A percentile compares a stretch with the other conserved stretches of the same genome.
Conservation (phyloP, 2,113 vertebrate species). For the Haemorhous mexicanus region DNA sequence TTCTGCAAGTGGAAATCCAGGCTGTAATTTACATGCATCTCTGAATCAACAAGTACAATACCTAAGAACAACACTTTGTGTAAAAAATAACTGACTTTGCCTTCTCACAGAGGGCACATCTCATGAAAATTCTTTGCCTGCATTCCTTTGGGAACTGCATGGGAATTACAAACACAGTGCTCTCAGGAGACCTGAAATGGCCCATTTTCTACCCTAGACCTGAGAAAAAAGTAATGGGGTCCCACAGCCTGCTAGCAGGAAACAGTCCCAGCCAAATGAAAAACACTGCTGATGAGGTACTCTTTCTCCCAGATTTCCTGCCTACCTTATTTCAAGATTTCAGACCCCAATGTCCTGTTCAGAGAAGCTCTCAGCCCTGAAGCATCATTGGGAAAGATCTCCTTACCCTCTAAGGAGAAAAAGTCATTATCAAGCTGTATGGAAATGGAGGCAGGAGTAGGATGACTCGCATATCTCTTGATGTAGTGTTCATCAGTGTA, state of each 20-base stretch:
- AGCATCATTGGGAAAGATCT: constrained; percentile 24
- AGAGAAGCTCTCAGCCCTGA: constrained; percentile 20
- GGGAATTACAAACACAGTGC: constrained; percentile 5
- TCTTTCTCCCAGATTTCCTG: not conserved
- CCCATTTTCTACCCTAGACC: not conserved
- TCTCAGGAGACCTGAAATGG: not conserved
- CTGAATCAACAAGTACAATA: not conserved
- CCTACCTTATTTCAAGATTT: not conserved
- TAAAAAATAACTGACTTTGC: constrained; percentile 21
- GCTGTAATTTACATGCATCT: not conserved
- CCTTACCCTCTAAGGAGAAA: not conserved
- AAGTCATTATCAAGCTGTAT: not conserved
- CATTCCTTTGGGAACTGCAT: not conserved
- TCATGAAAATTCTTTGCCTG: not conserved
- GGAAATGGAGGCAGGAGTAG: constrained; percentile 17
- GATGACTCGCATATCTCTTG: not conserved
- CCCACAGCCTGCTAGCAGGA: not conserved
- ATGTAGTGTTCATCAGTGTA: not conserved
- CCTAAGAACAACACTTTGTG: not conserved
- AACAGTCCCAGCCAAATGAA: not conserved
- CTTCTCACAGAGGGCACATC: not conserved
- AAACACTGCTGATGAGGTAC: not conserved
- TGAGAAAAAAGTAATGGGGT: not conserved
- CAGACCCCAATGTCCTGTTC: not conserved
- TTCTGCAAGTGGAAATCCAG: not conserved